Evolutionary conservation across 1,140 invertebrate species (phyloP), one percentile per base, ranked within the genome.

Genomic region (Acromyrmex echinatior): DNA sequence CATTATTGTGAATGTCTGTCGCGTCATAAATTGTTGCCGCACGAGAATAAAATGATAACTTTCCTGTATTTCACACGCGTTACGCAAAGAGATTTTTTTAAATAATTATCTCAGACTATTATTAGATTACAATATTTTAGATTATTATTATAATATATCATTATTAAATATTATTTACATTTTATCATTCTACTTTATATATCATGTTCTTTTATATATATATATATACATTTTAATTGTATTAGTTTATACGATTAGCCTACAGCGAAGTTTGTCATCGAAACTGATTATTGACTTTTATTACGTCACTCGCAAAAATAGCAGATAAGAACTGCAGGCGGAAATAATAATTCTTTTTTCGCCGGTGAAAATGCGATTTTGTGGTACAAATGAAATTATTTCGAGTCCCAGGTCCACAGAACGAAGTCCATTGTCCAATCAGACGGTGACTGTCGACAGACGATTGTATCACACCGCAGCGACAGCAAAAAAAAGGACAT

Each of bases 381-480:
- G n/a, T n/a, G 51, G 16, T 21, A 35, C n/a, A 49, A 62, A 66
- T 84, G 87, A 74, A 88, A 88, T 77, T 84, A 88, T 73, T 39
- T 77, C 53, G 66, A 45, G 56, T 39, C 35, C 60, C 60, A 35
- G 35, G 66, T 10, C 45, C 53, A 45, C 39, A 56, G 58, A 65
- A 18, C 77, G n/a, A n/a, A 60, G 68, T 62, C 39, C 66, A 88
- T 86, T 88, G 80, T 88, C 25, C 87, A 77, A 85, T 89, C 86
- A 65, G 63, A 60, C 68, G 39, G 66, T 60, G 60, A 62, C 63
- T 82, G 86, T 56, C 78, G 77, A 65, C 80, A 49, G 68, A 49
- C 31, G 87, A 89, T 88, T 88, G 87, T 65, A 80, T 58, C 86
- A 87, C 56, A 63, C 53, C 70, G 39, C 53, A 28, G 74, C 77